A percentile compares a stretch with the other conserved stretches of the same genome.
Evolutionary conservation across 2,888 invertebrate genomes (phyloP).

Genomic region (Ellobium chinense): DNA sequence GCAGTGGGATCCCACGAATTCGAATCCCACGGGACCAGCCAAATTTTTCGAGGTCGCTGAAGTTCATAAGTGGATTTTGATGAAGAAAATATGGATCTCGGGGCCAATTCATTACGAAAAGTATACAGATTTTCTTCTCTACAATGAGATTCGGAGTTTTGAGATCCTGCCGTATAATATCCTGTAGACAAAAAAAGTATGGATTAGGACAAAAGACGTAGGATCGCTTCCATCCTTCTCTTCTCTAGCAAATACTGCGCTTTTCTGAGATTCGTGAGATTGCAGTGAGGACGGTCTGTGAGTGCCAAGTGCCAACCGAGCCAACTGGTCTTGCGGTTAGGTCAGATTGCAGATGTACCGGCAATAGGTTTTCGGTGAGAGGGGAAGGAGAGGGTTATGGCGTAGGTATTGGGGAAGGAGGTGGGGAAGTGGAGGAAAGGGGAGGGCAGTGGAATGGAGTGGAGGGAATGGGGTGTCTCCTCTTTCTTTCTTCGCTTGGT

Average conservation of each 20-base stretch:
- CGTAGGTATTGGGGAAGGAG: neutral
- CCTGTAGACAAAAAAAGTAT: too few relatives aligned
- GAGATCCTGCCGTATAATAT: too few relatives aligned
- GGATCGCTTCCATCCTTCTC: too few relatives aligned
- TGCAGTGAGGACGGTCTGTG: neutral
- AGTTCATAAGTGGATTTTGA: too few relatives aligned
- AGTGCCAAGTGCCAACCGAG: neutral
- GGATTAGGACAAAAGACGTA: too few relatives aligned
- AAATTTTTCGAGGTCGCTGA: too few relatives aligned
- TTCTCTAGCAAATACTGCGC: neutral
- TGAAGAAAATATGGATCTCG: too few relatives aligned
- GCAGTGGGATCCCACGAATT: too few relatives aligned
- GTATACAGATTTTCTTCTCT: too few relatives aligned
- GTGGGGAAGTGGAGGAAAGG: neutral
- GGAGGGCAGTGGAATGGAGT: neutral
- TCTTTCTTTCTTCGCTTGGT: neutral
- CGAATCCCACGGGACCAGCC: too few relatives aligned
- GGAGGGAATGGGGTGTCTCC: neutral
- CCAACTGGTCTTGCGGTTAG: conserved; percentile 4
- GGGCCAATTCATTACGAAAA: too few relatives aligned
- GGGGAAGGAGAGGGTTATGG: neutral
- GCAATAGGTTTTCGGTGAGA: neutral
- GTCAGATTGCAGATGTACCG: neutral
- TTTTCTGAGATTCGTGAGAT: neutral
- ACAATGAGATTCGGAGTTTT: too few relatives aligned